Percentiles rank a stretch among this genome's conserved stretches.
These are phyloP conservation scores for Oxyteleia sp. DNA, from an alignment of 2,888 invertebrate species.

Conservation along the genomic window DNA sequence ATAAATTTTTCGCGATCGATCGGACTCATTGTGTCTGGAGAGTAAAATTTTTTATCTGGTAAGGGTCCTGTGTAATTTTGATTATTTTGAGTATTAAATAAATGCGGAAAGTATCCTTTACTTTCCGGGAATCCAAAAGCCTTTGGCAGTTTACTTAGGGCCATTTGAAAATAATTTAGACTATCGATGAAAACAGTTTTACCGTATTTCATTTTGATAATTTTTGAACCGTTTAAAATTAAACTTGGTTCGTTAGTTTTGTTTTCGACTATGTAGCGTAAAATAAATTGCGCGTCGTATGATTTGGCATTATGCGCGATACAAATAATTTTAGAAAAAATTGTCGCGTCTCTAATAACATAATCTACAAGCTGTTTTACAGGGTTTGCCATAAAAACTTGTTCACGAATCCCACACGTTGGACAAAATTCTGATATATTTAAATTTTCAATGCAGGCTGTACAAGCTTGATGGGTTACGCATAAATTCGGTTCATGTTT, in stretches of 20 bases:
- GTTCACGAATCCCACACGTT: slow-evolving; percentile 15
- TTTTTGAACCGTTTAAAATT: slow-evolving; percentile 73
- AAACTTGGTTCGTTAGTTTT: slow-evolving; percentile 48
- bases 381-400: slow-evolving; percentile 4
- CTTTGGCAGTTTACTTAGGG: slow-evolving; percentile 75
- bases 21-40: slow-evolving; percentile 56
- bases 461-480: no score
- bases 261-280: not conserved
- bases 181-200: slow-evolving; percentile 64
- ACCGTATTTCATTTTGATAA: slow-evolving; percentile 56
- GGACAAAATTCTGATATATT: not conserved
- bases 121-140: slow-evolving; percentile 73
- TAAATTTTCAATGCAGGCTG: not conserved
- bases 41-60: slow-evolving; percentile 33
- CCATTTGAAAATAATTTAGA: slow-evolving; percentile 77
- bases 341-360: slow-evolving; percentile 1
- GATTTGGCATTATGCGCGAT: slow-evolving; percentile 34
- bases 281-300: not conserved
- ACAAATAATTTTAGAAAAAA: slow-evolving; percentile 31
- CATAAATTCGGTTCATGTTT: no score
- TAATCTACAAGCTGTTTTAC: slow-evolving; percentile 42
- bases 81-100: slow-evolving; percentile 72
- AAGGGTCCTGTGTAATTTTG: slow-evolving; percentile 69
- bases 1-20: no score
- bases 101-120: slow-evolving; percentile 74